These are phyloP conservation scores for Lochmaea capreae DNA, from an alignment of 2,888 invertebrate species.

Conservation along the genomic window DNA sequence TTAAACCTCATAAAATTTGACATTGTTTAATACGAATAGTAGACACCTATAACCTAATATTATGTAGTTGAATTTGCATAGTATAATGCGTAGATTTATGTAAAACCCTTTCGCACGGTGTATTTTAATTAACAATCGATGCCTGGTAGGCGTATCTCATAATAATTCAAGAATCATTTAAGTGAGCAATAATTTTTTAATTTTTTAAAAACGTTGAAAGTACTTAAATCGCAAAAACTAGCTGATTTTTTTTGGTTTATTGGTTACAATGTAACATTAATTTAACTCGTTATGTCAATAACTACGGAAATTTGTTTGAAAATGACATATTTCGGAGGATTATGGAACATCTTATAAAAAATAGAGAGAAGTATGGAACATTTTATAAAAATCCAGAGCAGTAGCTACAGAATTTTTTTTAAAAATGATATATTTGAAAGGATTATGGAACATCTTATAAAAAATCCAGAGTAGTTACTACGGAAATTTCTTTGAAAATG, in stretches of 20 bases:
- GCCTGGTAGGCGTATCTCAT: constrained; percentile 40
- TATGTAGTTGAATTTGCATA: not conserved
- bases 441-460: too few relatives aligned
- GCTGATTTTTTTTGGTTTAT: not conserved
- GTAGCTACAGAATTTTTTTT: too few relatives aligned
- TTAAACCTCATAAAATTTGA: constrained; percentile 6
- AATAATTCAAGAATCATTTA: constrained; percentile 20
- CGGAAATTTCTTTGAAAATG: too few relatives aligned
- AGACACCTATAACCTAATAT: not conserved
- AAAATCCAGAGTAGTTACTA: too few relatives aligned
- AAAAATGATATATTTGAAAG: too few relatives aligned
- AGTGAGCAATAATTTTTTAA: constrained; percentile 33
- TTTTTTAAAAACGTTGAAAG: constrained; percentile 6
- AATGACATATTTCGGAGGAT: too few relatives aligned
- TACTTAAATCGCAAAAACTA: not conserved
- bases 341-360: not conserved
- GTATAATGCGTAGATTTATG: constrained; percentile 10
- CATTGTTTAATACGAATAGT: constrained; percentile 7
- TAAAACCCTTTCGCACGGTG: constrained; percentile 34
- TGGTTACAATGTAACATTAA: not conserved
- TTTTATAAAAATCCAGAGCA: not conserved
- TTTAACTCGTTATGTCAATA: not conserved
- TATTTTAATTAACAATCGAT: constrained; percentile 28
- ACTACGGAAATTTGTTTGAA: too few relatives aligned
- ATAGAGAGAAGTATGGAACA: not conserved